Percentiles rank a stretch among this genome's conserved stretches.
These are phyloP conservation scores for Syngnathus acus DNA, from an alignment of 2,797 vertebrate species.

Conservation along the genomic window DNA sequence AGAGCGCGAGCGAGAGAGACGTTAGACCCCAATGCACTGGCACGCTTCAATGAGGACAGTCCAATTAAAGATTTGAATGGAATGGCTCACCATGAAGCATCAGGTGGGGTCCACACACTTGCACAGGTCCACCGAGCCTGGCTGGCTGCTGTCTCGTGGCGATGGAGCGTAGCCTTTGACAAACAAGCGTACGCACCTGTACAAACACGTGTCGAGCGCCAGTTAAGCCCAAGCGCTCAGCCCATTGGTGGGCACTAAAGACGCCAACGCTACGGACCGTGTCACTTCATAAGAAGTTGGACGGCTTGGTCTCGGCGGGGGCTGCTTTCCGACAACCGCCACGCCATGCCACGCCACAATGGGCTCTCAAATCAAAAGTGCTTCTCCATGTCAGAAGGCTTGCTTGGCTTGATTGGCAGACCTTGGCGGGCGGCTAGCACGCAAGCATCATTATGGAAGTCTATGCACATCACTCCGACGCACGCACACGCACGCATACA, in stretches of 20 bases:
- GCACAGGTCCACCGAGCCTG: conserved; percentile 14
- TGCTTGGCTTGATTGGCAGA: conserved; percentile 3
- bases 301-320: too few species aligned
- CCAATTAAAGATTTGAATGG: not conserved
- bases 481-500: conserved; percentile 15
- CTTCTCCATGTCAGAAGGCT: not conserved
- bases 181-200: too few species aligned
- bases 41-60: not conserved
- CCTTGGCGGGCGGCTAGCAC: conserved; percentile 1
- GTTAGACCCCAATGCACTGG: not conserved
- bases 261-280: too few species aligned
- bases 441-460: conserved; percentile 45
- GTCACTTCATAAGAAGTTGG: too few species aligned
- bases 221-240: too few species aligned
- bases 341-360: too few species aligned
- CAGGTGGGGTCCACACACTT: conserved; percentile 29
- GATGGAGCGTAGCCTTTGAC: not conserved
- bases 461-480: conserved; percentile 42
- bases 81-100: not conserved
- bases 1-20: not conserved
- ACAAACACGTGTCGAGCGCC: too few species aligned
- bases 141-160: conserved; percentile 21
- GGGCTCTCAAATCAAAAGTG: not conserved
- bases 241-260: too few species aligned
- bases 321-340: too few species aligned